Evolutionary conservation across 1,140 invertebrate genomes (phyloP).

Genomic region (Heliconius nattereri): DNA sequence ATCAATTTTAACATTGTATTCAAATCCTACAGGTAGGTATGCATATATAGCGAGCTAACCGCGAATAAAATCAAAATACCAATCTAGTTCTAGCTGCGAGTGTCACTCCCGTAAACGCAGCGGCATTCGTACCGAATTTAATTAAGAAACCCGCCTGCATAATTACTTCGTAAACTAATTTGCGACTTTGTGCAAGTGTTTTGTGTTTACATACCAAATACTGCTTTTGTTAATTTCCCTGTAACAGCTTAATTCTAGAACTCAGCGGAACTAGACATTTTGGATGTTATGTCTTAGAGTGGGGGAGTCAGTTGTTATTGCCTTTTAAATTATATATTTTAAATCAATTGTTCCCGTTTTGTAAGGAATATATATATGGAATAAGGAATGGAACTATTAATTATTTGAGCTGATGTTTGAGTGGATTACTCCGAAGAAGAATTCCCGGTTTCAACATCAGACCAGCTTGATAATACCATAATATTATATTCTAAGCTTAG

Average conservation of each 20-base stretch:
- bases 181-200: slow-evolving; percentile 6
- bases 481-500: no score
- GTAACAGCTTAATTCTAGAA: neutral
- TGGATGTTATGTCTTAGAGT: neutral
- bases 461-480: no score
- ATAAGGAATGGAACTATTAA: neutral
- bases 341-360: no score
- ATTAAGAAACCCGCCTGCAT: slow-evolving; percentile 15
- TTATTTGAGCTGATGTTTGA: neutral
- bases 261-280: neutral
- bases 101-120: neutral
- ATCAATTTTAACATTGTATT: neutral
- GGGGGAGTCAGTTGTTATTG: no score
- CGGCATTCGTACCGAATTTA: neutral
- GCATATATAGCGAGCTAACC: neutral
- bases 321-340: no score
- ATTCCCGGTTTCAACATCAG: no score
- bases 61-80: neutral
- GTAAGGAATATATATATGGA: neutral
- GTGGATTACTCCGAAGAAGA: no score
- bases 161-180: slow-evolving; percentile 12
- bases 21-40: neutral
- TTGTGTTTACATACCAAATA: neutral
- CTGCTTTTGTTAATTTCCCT: neutral
- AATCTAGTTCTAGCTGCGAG: neutral